Base-by-base conservation (phyloP, 2,113 vertebrate species). In the Centropus unirufus region DNA sequence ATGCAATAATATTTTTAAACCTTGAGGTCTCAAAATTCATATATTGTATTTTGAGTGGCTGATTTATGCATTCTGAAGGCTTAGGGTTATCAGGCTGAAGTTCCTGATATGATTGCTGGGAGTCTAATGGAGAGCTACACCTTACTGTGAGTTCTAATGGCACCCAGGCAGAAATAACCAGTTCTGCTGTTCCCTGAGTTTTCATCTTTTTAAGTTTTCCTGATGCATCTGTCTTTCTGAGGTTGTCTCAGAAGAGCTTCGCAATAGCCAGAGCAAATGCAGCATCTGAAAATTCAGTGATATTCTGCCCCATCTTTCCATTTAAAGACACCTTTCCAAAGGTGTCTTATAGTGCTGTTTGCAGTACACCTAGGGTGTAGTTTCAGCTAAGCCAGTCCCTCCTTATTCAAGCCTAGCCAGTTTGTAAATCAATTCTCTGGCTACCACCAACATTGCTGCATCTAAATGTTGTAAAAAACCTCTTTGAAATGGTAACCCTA, bases 401-500 rank as follows among this genome's bases (percentile, higher is more conserved):
- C 6, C 11, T 63, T 67, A 82, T 29, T 83, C 64, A 83, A 83
- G 3, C 51, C 67, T 51, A 58, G 57, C 26, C 85, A 63, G 54
- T 67, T 66, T 92, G 83, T 9, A 36, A 69, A 73, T 59, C 55
- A 80, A 12, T 86, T 77, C 24, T 63, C 44, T 39, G 51, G 18
- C 89, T 83, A 88, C 47, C 21, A 36, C 36, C 2, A 3, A 34
- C 51, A 91, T n/a, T 44, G 34, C 20, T 32, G 32, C 57, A 32
- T 62, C 59, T 87, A 51, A 62, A 67, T 72, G 51, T 34, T 39
- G 55, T 78, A 82, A 96, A 96, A 96, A 96, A 64, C 21, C 19
- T 87, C 89, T 96, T 95, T 96, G 91, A 97, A 97, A 96, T 93
- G 23, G 46, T 36, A 88, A 74, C 57, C 51, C 57, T 83, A 40